Conservation (phyloP, 2,113 vertebrate genomes). For the Bombycilla garrulus region DNA sequence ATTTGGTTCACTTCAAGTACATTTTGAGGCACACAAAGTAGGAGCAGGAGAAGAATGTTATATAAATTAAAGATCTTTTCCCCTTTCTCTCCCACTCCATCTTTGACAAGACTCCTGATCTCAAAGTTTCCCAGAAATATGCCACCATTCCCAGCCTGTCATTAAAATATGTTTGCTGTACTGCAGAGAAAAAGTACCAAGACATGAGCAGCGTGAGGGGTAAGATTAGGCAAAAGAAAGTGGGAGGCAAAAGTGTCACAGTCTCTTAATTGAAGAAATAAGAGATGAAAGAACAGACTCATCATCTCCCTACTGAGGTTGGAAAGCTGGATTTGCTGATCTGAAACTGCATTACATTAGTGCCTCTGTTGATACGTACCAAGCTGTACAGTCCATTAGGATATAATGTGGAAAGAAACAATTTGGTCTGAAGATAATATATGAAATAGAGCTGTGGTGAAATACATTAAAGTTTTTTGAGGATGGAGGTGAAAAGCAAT, state of each 20-base stretch:
- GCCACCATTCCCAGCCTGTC: background rate
- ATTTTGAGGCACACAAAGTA: background rate
- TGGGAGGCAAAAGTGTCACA: background rate
- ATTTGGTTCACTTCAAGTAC: background rate
- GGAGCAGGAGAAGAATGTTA: background rate
- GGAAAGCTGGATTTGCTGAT: background rate
- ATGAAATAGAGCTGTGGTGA: background rate
- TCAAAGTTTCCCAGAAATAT: background rate
- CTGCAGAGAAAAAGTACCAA: background rate
- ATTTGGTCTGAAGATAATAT: background rate
- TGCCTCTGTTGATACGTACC: accelerated
- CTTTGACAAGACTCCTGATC: background rate
- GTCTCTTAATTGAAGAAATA: background rate
- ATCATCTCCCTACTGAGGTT: background rate
- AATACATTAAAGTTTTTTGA: background rate
- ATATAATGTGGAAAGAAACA: background rate
- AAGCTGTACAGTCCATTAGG: background rate
- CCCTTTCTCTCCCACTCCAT: background rate
- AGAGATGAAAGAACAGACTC: background rate
- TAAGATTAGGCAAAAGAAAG: background rate
- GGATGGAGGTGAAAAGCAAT: background rate
- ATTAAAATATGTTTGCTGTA: background rate
- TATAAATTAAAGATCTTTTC: background rate
- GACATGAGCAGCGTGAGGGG: background rate
- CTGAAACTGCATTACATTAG: background rate